Base-by-base conservation (phyloP, 2,797 vertebrate species). In the Pangasius sanitwongsei region DNA sequence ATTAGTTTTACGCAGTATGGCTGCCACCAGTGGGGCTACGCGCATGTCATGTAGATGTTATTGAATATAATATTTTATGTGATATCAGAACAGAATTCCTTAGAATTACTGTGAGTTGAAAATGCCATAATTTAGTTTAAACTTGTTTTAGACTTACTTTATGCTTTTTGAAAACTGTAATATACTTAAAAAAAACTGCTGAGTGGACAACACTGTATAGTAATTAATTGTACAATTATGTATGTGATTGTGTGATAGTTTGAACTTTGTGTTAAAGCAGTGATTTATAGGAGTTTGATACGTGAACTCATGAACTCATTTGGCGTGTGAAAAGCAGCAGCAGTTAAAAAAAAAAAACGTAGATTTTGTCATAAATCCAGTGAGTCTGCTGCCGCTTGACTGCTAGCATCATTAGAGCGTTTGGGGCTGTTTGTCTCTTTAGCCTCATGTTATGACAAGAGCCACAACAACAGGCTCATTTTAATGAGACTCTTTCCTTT, bases 401-500 rank as follows among this genome's bases (percentile, higher is more conserved):
- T 89, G 91, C 87, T 89, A 34, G 59, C 86, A 83, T 87, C 89
- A 91, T 90, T 92, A 89, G 86, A 88, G 78, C n/a, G 83, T 92
- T 90, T 88, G 87, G 61, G 61, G 86, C 87, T 92, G 90, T 88
- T 88, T 89, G 89, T 91, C 87, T 92, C 89, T 87, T 87, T 89
- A 90, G 87, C 87, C 88, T 89, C 74, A 9, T 91, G 88, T 92
- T 91, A 91, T 91, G 88, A 92, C 89, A 92, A 90, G 86, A 78
- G 83, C 78, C 83, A 88, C 87, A 90, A 92, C 87, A 86, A 92
- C 61, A 87, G 63, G 82, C 87, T 91, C 84, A 77, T 89, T 91
- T 88, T 93, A 91, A 92, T 92, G 91, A 92, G 89, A 90, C 67
- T 90, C 89, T 90, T 91, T 89, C 80, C 81, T 87, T 91, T 86